phyloP scores from a whole-genome alignment of 1,140 invertebrate species.

The Bombus confusus region DNA sequence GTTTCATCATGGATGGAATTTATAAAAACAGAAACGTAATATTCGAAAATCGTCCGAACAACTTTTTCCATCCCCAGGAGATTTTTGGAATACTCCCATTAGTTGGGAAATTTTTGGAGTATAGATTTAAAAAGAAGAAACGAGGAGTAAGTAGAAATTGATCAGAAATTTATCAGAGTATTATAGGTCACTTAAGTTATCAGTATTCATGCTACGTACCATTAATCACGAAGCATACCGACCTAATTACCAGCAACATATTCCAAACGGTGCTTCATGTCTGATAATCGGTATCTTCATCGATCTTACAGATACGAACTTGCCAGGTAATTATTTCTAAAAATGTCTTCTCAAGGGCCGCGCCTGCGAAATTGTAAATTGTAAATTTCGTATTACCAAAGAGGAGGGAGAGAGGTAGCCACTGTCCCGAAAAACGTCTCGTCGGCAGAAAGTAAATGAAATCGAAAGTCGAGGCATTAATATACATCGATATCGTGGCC shows the following conservation, averaged over 20 bases:
- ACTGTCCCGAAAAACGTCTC: not conserved
- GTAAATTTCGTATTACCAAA: not conserved
- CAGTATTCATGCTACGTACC: not conserved
- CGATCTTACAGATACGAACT: not conserved
- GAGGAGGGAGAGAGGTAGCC: not conserved
- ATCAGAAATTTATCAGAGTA: not conserved
- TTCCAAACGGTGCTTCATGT: not conserved
- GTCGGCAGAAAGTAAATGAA: conserved; percentile 6
- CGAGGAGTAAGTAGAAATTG: not conserved
- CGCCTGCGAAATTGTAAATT: not conserved
- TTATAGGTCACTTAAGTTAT: not conserved
- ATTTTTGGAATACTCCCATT: no score
- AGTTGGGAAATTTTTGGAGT: not conserved
- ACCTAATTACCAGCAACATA: conserved; percentile 2
- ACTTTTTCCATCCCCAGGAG: not conserved
- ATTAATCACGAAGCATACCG: not conserved
- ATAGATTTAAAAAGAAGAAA: not conserved
- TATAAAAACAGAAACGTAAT: not conserved
- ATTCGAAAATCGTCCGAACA: not conserved
- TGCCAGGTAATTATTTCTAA: conserved; percentile 5
- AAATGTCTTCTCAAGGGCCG: not conserved
- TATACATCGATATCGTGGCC: conserved; percentile 38
- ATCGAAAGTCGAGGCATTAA: conserved; percentile 16
- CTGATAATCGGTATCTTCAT: not conserved
- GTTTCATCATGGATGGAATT: not conserved